phyloP scores from a whole-genome alignment of 2,888 invertebrate species.

The Neoaliturus tenellus region DNA sequence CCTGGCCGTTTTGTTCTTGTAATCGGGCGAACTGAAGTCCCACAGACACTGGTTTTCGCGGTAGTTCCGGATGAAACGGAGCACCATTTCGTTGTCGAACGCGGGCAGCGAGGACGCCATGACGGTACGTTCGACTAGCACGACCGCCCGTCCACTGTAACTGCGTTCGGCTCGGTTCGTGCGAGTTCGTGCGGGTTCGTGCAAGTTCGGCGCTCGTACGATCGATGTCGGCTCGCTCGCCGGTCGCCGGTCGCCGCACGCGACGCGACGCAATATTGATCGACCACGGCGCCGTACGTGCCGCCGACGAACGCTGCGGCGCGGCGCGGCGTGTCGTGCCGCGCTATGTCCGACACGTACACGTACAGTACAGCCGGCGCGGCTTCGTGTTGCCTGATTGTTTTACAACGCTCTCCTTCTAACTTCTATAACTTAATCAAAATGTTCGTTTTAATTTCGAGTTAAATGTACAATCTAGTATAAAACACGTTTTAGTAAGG shows the following conservation, averaged over 20 bases:
- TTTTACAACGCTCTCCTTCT: too few species aligned
- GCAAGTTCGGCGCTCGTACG: slow-evolving; percentile 29
- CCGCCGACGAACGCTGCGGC: background rate
- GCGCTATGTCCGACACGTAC: too few species aligned
- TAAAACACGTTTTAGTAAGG: too few species aligned
- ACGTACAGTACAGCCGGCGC: background rate
- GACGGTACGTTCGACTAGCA: background rate
- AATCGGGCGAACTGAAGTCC: slow-evolving; percentile 53
- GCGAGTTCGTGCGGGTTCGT: background rate
- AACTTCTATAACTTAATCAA: too few species aligned
- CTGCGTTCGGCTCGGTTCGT: background rate
- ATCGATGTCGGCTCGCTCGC: background rate
- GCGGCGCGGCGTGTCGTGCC: too few species aligned
- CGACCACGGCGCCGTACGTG: background rate
- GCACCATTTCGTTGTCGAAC: slow-evolving; percentile 52
- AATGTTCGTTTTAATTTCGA: too few species aligned
- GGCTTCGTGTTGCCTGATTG: too few species aligned
- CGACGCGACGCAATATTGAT: background rate
- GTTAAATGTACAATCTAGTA: too few species aligned
- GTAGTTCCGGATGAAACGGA: slow-evolving; percentile 54
- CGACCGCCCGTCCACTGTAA: background rate
- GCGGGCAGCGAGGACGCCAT: slow-evolving; percentile 23
- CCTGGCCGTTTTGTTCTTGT: slow-evolving; percentile 54
- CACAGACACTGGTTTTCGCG: slow-evolving; percentile 56
- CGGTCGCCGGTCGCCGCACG: background rate